Base-by-base conservation (phyloP, 1,140 invertebrate species). In the Pygmarrhopalites habei region DNA sequence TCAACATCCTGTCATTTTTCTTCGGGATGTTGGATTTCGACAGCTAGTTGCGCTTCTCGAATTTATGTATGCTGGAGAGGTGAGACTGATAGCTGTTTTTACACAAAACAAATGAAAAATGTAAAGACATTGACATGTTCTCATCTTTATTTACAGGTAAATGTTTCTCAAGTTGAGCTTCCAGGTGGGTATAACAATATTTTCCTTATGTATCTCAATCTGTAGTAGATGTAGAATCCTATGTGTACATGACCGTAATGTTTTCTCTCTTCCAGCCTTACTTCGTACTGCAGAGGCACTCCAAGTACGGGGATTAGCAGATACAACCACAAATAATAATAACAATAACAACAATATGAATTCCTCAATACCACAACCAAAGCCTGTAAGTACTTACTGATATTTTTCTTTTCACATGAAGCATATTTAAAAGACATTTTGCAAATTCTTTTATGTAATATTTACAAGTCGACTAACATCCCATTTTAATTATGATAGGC, bases 11-110 rank as follows among this genome's bases (percentile, higher is more conserved):
- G 86, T 92, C 43, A 86, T 92, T 62, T 88, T 91, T 76, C 87
- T 92, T 72, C 83, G 85, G 72, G 89, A 90, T 76, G 86, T 91
- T 43, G 86, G 86, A 72, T 89, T 83, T 71, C 84, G 86, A 68
- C 87, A 91, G 76, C 79, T 92, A 70, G 83, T 83, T 71, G 86
- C 86, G 21, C 83, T 92, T 57, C 81, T 92, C 23, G 85, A 89
- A 73, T 91, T 91, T 73, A 91, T 91, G 84, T 92, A 92, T 73
- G 82, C 85, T 74, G 91, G 91, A 59, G 90, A 93, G 78, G 90
- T 94, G 10, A n/a, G n/a, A n/a, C n/a, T n/a, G n/a, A n/a, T n/a
- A n/a, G n/a, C n/a, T n/a, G n/a, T n/a, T n/a, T n/a, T n/a, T n/a
- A n/a, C n/a, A n/a, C n/a, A n/a, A n/a, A n/a, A n/a, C n/a, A n/a